These are phyloP conservation scores for Tiliacea citrago DNA, from an alignment of 2,888 invertebrate species.

Conservation along the genomic window DNA sequence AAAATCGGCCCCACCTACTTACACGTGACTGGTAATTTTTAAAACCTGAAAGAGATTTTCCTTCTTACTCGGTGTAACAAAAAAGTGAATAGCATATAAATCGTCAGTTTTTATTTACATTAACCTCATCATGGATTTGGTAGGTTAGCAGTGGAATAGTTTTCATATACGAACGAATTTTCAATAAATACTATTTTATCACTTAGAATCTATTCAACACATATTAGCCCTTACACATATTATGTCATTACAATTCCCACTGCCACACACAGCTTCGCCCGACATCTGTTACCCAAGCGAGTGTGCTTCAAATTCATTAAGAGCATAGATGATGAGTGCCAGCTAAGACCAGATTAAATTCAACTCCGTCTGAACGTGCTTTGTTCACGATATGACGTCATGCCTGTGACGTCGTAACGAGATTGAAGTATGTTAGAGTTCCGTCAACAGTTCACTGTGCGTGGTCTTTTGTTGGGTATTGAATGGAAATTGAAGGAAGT, in stretches of 20 bases:
- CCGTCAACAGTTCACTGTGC: conserved; percentile 11
- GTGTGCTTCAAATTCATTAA: conserved; percentile 57
- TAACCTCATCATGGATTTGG: no score
- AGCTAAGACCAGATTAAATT: conserved; percentile 58
- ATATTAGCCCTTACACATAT: neutral
- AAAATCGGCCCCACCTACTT: no score
- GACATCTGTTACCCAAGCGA: conserved; percentile 12
- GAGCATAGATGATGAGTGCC: conserved; percentile 56
- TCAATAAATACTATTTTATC: no score
- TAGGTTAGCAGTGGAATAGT: no score
- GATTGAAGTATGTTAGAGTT: conserved; percentile 23
- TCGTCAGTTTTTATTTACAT: no score
- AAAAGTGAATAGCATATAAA: no score
- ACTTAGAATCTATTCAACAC: neutral
- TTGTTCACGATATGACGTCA: conserved; percentile 31
- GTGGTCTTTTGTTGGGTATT: conserved; percentile 16
- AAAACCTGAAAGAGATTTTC: no score
- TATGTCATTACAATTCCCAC: conserved; percentile 3
- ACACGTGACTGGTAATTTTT: no score
- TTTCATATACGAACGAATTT: no score
- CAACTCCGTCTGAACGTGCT: conserved; percentile 36
- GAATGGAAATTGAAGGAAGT: neutral
- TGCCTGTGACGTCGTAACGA: conserved; percentile 34
- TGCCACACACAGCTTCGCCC: conserved; percentile 9
- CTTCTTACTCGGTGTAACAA: no score